Percentiles rank a stretch among this genome's conserved stretches.
These are phyloP conservation scores for Connochaetes taurinus DNA, from an alignment of 2,113 vertebrate genomes.

Conservation along the genomic window DNA sequence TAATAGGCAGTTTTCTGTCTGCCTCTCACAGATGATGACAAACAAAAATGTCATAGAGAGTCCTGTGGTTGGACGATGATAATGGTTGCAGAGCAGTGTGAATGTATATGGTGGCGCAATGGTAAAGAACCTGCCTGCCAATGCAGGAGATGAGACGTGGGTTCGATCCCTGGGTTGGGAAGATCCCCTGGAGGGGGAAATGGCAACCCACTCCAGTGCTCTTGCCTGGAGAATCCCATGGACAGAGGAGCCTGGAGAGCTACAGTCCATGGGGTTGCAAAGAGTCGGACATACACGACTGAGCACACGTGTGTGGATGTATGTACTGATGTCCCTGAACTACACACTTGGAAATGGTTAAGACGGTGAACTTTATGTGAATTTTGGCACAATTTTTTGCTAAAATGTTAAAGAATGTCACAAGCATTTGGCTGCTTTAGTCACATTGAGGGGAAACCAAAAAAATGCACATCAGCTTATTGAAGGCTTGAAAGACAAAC, in stretches of 20 bases:
- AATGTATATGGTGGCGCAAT: not conserved
- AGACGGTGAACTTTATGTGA: not conserved
- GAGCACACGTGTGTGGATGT: not conserved
- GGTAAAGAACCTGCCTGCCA: not conserved
- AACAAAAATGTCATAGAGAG: not conserved
- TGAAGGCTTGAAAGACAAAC: not conserved
- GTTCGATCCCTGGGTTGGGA: not conserved
- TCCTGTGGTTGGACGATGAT: rapidly evolving
- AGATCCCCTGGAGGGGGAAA: not conserved
- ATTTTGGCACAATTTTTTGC: not conserved
- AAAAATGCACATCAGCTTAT: not conserved
- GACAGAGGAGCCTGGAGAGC: not conserved
- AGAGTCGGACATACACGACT: rapidly evolving
- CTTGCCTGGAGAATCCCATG: not conserved
- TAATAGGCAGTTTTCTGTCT: not conserved
- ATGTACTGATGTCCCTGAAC: not conserved
- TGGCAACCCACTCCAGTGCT: not conserved
- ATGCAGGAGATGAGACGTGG: rapidly evolving
- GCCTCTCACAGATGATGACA: not conserved
- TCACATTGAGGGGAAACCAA: not conserved
- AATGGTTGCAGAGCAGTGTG: too few relatives aligned
- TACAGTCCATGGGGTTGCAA: not conserved
- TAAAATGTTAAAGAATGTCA: not conserved
- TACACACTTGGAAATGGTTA: not conserved
- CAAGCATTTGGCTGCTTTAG: not conserved